phyloP scores from a whole-genome alignment of 2,797 vertebrate species.

The Coccyzus lansbergi region DNA sequence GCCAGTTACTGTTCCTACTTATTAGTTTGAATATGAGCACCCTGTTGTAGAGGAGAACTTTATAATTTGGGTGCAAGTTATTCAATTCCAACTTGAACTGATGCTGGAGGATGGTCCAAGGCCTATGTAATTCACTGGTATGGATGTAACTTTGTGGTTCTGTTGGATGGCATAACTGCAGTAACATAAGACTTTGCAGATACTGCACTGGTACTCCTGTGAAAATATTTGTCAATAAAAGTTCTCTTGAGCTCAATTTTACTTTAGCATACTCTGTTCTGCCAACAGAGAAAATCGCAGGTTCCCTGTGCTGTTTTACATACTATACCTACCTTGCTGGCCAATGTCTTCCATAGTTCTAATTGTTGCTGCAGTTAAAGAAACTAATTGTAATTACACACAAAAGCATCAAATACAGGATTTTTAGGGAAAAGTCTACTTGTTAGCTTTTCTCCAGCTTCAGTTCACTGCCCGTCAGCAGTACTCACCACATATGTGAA shows the following conservation, averaged over 20 bases:
- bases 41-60: not conserved
- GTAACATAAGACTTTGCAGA: not conserved
- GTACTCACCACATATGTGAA: accelerated
- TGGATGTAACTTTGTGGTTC: not conserved
- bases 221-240: not conserved
- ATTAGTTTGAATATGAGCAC: not conserved
- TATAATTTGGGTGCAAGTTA: not conserved
- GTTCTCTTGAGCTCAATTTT: not conserved
- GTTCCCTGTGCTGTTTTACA: not conserved
- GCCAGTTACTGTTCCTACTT: not conserved
- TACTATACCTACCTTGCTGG: not conserved
- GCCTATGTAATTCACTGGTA: not conserved
- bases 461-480: not conserved
- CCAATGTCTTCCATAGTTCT: not conserved
- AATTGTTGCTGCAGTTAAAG: not conserved
- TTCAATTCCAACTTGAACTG: not conserved
- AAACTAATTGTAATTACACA: not conserved
- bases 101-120: not conserved
- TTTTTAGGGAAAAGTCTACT: not conserved
- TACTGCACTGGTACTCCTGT: not conserved
- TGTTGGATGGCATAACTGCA: not conserved
- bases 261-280: not conserved
- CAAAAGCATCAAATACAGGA: not conserved
- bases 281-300: not conserved
- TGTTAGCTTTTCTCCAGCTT: not conserved